These are phyloP conservation scores for Aleiodes sp. DNA, from an alignment of 1,140 invertebrate species.

Conservation along the genomic window DNA sequence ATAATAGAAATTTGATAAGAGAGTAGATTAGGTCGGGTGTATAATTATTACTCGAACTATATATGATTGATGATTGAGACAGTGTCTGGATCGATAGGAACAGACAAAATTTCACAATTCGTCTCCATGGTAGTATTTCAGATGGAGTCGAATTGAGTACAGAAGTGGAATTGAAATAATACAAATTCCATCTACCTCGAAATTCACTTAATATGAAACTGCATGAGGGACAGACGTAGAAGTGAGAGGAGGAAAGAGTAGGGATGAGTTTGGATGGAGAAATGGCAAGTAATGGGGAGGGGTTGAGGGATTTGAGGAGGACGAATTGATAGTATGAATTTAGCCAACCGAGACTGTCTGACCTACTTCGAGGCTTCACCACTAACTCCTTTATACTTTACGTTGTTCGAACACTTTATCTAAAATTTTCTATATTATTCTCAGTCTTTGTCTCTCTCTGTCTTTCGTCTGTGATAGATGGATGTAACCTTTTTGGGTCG, in stretches of 20 bases:
- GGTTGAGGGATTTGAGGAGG: background rate
- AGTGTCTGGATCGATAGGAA: conserved; percentile 25
- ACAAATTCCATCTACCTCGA: background rate
- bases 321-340: conserved; percentile 27
- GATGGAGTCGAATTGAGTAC: conserved; percentile 4
- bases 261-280: no score
- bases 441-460: background rate
- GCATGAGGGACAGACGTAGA: background rate
- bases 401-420: background rate
- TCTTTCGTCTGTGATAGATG: background rate
- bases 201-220: conserved; percentile 11
- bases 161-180: conserved; percentile 6
- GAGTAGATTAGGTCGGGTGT: background rate
- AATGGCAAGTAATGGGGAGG: background rate
- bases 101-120: conserved; percentile 3
- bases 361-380: conserved; percentile 26
- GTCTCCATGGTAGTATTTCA: background rate
- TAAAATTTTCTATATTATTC: background rate
- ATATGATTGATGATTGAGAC: conserved; percentile 28
- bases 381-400: conserved; percentile 22
- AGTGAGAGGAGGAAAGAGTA: background rate
- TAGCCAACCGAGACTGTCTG: conserved; percentile 35
- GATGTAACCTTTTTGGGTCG: conserved; percentile 9
- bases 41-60: conserved; percentile 16
- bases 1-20: background rate